Evolutionary conservation across 2,113 vertebrate species (phyloP).

Genomic region (Lepisosteus oculatus): DNA sequence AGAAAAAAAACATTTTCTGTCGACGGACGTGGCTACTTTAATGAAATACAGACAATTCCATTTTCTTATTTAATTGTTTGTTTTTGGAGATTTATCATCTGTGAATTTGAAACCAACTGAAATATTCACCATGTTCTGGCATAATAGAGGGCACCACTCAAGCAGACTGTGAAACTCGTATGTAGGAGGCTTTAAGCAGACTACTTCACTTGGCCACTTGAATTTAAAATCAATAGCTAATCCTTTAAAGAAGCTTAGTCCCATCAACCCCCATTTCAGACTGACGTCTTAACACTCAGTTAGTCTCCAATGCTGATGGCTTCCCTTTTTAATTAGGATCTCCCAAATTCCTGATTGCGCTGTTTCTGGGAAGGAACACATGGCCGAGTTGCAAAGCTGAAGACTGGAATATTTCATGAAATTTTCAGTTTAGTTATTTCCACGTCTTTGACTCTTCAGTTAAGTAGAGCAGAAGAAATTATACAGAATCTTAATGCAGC

Average conservation of each 20-base stretch:
- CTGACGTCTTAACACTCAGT: constrained; percentile 13
- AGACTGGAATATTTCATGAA: constrained; percentile 45
- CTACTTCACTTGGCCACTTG: not conserved
- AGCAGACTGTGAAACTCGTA: too few relatives aligned
- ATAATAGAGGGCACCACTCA: too few relatives aligned
- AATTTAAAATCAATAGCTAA: constrained; percentile 12
- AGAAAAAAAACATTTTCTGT: too few relatives aligned
- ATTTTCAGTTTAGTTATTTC: constrained; percentile 54
- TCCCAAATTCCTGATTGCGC: constrained; percentile 12
- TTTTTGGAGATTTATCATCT: too few relatives aligned
- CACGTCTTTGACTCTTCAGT: constrained; percentile 43
- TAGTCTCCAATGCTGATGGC: not conserved
- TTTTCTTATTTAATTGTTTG: too few relatives aligned
- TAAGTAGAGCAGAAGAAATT: constrained; percentile 59
- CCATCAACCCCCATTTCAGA: constrained; percentile 17
- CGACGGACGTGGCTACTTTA: too few relatives aligned
- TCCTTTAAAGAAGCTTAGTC: constrained; percentile 21
- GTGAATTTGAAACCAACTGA: too few relatives aligned
- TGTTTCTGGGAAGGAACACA: constrained; percentile 25
- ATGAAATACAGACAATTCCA: too few relatives aligned
- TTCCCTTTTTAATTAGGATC: constrained; percentile 10
- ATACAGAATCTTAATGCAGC: constrained; percentile 46
- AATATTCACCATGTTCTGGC: too few relatives aligned
- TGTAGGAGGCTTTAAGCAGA: too few relatives aligned
- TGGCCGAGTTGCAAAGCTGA: constrained; percentile 22